Percentiles rank a stretch among this genome's conserved stretches.
phyloP scores from a whole-genome alignment of 92 coral and sea anemone genomes.

The Siderastrea radians region DNA sequence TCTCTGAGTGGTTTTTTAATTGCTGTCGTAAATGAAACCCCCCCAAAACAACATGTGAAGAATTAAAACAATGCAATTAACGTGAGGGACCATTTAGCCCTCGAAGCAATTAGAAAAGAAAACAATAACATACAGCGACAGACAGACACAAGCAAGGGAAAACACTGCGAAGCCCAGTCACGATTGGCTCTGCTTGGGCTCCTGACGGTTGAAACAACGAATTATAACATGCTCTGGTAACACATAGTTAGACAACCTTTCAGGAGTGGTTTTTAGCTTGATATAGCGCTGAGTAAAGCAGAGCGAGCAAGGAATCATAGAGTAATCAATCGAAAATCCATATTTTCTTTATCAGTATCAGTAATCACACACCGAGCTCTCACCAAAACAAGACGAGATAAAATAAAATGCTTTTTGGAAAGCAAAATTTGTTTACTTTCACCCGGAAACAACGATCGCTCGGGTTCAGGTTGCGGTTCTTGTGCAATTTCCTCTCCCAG shows the following conservation, averaged over 20 bases:
- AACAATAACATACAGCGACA: not conserved
- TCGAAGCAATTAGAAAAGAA: not conserved
- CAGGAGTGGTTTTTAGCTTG: no score
- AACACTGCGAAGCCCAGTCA: not conserved
- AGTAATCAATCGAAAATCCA: not conserved
- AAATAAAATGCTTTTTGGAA: not conserved
- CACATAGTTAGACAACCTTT: not conserved
- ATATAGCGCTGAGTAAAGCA: not conserved
- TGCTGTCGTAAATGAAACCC: not conserved
- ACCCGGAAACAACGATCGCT: conserved; percentile 5
- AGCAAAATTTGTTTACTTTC: conserved; percentile 1
- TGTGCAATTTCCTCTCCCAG: not conserved
- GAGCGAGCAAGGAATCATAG: not conserved
- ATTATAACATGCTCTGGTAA: not conserved
- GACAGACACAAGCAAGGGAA: not conserved
- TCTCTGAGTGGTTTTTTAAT: not conserved
- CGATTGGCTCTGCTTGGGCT: not conserved
- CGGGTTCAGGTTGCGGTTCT: not conserved
- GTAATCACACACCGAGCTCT: not conserved
- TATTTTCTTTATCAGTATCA: not conserved
- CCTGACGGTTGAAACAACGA: not conserved
- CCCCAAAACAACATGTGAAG: not conserved
- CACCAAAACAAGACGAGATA: not conserved
- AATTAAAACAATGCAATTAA: not conserved
- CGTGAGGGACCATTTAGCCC: not conserved